Conservation (phyloP, 2,113 vertebrate genomes). For the Atrichornis clamosus region DNA sequence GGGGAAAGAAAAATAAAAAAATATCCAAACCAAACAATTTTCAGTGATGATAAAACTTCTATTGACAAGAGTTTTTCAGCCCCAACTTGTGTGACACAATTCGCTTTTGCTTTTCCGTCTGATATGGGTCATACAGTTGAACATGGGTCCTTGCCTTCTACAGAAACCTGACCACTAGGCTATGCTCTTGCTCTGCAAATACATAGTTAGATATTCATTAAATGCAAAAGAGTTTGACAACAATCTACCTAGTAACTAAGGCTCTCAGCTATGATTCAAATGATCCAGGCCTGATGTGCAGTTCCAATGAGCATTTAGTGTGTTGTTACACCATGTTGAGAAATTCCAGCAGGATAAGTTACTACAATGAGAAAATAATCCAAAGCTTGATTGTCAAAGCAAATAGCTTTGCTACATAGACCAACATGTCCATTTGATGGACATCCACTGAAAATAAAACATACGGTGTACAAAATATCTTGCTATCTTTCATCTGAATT, state of each 20-base stretch:
- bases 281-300: background rate
- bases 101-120: background rate
- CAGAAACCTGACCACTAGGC: constrained; percentile 27
- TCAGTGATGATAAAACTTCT: background rate
- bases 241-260: background rate
- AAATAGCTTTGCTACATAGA: background rate
- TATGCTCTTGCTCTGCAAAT: constrained; percentile 46
- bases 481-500: background rate
- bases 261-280: background rate
- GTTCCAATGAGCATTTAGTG: background rate
- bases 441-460: background rate
- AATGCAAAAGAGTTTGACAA: background rate
- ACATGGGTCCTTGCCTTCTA: background rate
- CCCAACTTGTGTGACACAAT: background rate
- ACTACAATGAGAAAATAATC: background rate
- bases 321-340: background rate
- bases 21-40: background rate
- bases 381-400: background rate
- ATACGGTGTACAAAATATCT: background rate
- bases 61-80: background rate
- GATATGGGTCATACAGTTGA: background rate
- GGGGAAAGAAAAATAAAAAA: accelerated
- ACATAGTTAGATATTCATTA: background rate
- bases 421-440: background rate
- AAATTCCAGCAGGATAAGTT: background rate